These are phyloP conservation scores for Sphecodes monilicornis DNA, from an alignment of 2,888 invertebrate species.

Conservation along the genomic window DNA sequence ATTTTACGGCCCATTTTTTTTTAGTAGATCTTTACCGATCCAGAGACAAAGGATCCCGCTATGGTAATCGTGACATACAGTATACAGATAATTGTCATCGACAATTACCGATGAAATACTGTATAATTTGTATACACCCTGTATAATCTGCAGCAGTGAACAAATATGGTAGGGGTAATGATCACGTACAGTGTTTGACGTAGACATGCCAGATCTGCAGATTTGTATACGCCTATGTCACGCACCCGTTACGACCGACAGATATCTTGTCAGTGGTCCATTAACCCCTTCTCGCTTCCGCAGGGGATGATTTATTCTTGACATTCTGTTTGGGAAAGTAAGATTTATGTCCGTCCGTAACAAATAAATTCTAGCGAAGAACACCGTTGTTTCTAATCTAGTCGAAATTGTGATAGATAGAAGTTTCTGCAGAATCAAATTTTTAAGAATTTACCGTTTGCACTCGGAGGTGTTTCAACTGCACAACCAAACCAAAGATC, in stretches of 20 bases:
- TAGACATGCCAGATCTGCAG: slow-evolving; percentile 12
- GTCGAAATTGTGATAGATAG: not conserved
- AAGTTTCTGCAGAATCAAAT: too few relatives aligned
- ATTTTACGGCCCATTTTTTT: too few relatives aligned
- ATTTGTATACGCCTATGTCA: not conserved
- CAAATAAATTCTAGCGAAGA: not conserved
- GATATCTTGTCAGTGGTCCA: not conserved
- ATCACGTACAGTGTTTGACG: not conserved
- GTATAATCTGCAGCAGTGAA: not conserved
- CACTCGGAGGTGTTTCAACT: too few relatives aligned
- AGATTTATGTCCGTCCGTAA: not conserved
- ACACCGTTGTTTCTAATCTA: not conserved
- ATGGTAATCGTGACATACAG: too few relatives aligned
- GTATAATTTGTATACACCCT: too few relatives aligned
- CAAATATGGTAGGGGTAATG: not conserved
- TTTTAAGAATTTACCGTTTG: too few relatives aligned
- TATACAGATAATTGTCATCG: too few relatives aligned
- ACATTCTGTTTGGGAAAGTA: slow-evolving; percentile 3
- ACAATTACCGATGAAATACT: too few relatives aligned
- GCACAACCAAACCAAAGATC: too few relatives aligned
- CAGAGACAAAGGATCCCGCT: too few relatives aligned
- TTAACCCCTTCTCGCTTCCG: not conserved
- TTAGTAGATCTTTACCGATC: too few relatives aligned
- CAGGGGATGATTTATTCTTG: not conserved
- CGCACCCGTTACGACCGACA: not conserved